Evolutionary conservation across 2,888 invertebrate species (phyloP).

Genomic region (Sesia apiformis): DNA sequence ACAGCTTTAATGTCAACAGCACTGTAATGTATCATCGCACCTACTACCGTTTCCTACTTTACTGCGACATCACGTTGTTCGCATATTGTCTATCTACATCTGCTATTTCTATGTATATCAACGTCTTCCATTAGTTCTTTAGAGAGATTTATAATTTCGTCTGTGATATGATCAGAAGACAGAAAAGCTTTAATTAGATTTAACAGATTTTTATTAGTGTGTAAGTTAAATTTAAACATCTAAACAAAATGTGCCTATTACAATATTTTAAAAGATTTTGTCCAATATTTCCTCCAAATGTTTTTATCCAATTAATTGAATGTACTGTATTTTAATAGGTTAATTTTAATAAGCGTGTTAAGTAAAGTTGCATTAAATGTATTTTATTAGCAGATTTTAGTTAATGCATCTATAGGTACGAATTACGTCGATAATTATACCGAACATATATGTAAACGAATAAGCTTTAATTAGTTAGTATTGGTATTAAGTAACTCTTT

Average conservation of each 20-base stretch:
- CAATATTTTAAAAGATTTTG: not conserved
- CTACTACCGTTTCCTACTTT: constrained; percentile 13
- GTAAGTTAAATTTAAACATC: constrained; percentile 9
- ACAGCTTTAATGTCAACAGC: constrained; percentile 68
- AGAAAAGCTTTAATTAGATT: constrained; percentile 58
- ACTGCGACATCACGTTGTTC: not conserved
- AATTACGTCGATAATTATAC: no score
- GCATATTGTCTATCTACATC: not conserved
- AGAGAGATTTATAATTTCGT: constrained; percentile 26
- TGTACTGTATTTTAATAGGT: no score
- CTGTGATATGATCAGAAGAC: constrained; percentile 57
- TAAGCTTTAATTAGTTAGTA: no score
- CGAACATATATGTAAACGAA: no score
- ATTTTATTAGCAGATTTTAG: no score
- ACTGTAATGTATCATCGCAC: constrained; percentile 42
- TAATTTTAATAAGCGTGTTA: no score
- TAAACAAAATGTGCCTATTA: not conserved
- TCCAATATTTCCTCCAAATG: no score
- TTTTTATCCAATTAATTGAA: no score
- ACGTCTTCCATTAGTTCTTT: constrained; percentile 62
- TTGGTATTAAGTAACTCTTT: no score
- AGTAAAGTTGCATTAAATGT: no score
- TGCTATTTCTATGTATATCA: constrained; percentile 16
- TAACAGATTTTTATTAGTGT: constrained; percentile 1
- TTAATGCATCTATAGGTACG: no score